Evolutionary conservation across 2,113 vertebrate species (phyloP), one percentile per base, ranked within the genome.

Genomic region (Climacteris rufus): DNA sequence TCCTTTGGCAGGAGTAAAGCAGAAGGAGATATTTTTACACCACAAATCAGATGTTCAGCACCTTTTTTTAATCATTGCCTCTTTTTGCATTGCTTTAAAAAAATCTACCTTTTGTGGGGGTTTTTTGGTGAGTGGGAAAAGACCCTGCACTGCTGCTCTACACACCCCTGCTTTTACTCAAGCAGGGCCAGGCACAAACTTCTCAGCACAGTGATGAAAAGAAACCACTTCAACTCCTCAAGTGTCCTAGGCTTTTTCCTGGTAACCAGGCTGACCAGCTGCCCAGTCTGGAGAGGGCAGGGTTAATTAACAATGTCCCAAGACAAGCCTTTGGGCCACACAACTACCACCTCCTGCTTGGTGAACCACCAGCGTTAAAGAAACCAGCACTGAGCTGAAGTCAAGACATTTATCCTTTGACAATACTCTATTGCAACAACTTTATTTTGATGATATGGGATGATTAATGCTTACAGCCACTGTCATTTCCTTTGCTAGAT

Each of bases 401-500:
- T 56, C 8, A 27, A 93, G 90, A 66, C 80, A 52, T 68, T 94
- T 77, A 65, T 88, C 92, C 90, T 66, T 37, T 85, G 82, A 87
- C 95, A 94, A 83, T 20, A 27, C 76, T 83, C 63, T 59, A 7
- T 15, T 88, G 75, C 75, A 88, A 87, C 81, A 90, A 89, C 93
- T 96, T 96, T 64, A 96, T 96, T 96, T 78, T 89, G 89, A 94
- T 87, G 83, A 76, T 87, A 53, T 15, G 0, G 6, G 75, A 90
- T 96, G 95, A 97, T 95, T 95, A 94, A 95, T 95, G 96, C 93
- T 95, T 83, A 94, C 89, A 94, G 95, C 39, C 7, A 2, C 88
- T 97, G 95, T 96, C 96, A 87, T 57, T 72, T 77, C 52, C 66
- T 84, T 30, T 92, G 95, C 97, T 70, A 72, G 90, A 95, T 97